These are phyloP conservation scores for Cantharis rustica DNA, from an alignment of 2,888 invertebrate genomes.

Conservation along the genomic window DNA sequence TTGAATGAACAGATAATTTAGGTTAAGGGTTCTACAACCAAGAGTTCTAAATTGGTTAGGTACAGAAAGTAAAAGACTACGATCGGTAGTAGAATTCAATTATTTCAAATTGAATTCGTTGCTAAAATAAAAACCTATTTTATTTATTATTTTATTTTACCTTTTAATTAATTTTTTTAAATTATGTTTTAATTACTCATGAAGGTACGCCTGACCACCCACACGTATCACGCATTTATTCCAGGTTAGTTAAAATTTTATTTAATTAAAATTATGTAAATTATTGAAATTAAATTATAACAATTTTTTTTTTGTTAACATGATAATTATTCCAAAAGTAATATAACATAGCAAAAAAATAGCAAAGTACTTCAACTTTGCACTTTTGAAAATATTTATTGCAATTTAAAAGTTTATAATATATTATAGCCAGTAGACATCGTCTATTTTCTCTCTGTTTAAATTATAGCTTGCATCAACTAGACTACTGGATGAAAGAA, in stretches of 20 bases:
- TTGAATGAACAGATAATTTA: slow-evolving; percentile 2
- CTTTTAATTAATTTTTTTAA: not conserved
- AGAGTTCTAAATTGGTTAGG: not conserved
- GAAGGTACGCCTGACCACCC: not conserved
- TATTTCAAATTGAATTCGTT: not conserved
- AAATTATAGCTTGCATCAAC: too few relatives aligned
- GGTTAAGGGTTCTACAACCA: slow-evolving; percentile 2
- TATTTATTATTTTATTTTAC: not conserved
- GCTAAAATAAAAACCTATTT: not conserved
- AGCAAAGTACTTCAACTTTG: too few relatives aligned
- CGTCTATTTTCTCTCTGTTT: too few relatives aligned
- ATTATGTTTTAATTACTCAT: not conserved
- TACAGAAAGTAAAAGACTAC: not conserved
- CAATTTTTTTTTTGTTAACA: not conserved
- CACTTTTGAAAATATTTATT: too few relatives aligned
- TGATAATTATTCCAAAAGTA: not conserved
- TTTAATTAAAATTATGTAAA: not conserved
- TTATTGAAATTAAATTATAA: not conserved
- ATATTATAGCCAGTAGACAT: too few relatives aligned
- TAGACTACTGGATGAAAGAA: too few relatives aligned
- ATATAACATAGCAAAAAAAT: too few relatives aligned
- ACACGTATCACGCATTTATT: not conserved
- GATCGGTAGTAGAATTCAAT: slow-evolving; percentile 1
- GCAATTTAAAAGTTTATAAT: too few relatives aligned
- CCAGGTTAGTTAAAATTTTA: not conserved